Conservation (phyloP, 2,113 vertebrate species). For the Hystrix brachyura region DNA sequence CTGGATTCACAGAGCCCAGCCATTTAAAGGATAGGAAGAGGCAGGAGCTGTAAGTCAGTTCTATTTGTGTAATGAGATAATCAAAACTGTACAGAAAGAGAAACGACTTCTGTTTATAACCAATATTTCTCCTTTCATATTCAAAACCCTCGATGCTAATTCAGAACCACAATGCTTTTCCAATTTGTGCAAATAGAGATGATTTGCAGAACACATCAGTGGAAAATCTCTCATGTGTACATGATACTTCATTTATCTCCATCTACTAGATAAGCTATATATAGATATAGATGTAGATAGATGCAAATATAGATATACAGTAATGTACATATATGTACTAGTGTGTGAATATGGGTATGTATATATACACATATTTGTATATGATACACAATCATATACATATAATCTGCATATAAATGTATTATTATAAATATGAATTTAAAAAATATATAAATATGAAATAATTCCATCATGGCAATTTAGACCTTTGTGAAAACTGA, state of each 20-base stretch:
- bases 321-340: neutral
- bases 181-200: neutral
- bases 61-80: neutral
- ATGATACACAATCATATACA: neutral
- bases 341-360: neutral
- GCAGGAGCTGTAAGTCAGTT: neutral
- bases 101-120: neutral
- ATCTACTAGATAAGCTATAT: neutral
- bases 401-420: neutral
- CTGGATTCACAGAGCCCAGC: neutral
- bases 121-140: neutral
- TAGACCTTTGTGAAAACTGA: neutral
- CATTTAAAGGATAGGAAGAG: neutral
- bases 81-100: neutral
- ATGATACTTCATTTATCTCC: neutral
- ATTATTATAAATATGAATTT: neutral
- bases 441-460: neutral
- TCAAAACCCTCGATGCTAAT: neutral
- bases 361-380: neutral
- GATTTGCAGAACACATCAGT: neutral
- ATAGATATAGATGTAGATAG: neutral
- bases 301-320: neutral
- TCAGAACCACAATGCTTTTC: neutral
- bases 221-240: neutral
- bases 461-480: neutral